These are phyloP conservation scores for Thumatha senex DNA, from an alignment of 2,888 invertebrate species.

Conservation along the genomic window DNA sequence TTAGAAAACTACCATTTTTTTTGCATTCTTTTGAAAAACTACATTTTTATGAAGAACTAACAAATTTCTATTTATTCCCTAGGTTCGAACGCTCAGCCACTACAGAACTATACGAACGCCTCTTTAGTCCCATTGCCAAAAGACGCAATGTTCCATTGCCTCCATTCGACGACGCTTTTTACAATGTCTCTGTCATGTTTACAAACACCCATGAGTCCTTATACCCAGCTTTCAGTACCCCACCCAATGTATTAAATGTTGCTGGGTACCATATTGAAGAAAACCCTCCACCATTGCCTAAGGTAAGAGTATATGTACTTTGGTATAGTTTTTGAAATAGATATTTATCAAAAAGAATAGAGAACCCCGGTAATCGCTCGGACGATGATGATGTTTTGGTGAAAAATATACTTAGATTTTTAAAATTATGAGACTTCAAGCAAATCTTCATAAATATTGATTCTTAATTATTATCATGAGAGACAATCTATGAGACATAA, in stretches of 20 bases:
- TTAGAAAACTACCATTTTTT: too few relatives aligned
- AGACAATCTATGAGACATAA: too few relatives aligned
- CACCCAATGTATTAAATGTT: conserved; percentile 57
- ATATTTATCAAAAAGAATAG: too few relatives aligned
- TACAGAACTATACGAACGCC: conserved; percentile 32
- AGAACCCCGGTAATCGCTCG: too few relatives aligned
- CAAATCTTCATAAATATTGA: too few relatives aligned
- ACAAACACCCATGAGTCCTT: conserved; percentile 57
- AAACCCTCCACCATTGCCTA: conserved; percentile 46
- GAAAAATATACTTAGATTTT: too few relatives aligned
- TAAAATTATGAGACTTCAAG: too few relatives aligned
- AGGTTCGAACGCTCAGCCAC: conserved; percentile 33
- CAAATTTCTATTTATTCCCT: neutral
- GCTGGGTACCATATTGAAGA: conserved; percentile 62
- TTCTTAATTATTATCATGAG: too few relatives aligned
- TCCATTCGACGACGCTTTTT: conserved; percentile 36
- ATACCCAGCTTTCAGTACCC: conserved; percentile 40
- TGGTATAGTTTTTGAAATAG: too few relatives aligned
- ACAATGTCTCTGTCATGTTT: conserved; percentile 53
- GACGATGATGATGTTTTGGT: too few relatives aligned
- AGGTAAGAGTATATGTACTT: conserved; percentile 48
- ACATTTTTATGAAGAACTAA: too few relatives aligned
- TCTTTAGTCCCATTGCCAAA: conserved; percentile 44
- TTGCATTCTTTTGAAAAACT: too few relatives aligned
- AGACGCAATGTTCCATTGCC: conserved; percentile 47